Percentiles rank a stretch among this genome's conserved stretches.
phyloP scores from a whole-genome alignment of 2,113 vertebrate genomes.

The Cinclus cinclus region DNA sequence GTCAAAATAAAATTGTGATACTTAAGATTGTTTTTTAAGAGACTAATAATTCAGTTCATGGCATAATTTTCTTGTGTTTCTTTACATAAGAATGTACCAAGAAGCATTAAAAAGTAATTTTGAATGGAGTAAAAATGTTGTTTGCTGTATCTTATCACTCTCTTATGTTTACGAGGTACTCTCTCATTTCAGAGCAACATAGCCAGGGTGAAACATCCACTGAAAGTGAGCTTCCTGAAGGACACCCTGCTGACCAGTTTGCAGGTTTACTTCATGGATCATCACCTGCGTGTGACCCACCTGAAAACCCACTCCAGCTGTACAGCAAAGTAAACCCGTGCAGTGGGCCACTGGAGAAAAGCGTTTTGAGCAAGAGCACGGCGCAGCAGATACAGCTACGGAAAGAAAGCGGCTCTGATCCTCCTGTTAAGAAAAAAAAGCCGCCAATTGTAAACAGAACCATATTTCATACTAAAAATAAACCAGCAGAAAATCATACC shows the following conservation, averaged over 20 bases:
- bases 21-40: neutral
- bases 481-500: conserved; percentile 77
- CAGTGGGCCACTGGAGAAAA: conserved; percentile 53
- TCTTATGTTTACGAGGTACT: neutral
- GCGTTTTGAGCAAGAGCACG: conserved; percentile 70
- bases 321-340: conserved; percentile 76
- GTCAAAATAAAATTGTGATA: neutral
- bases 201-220: conserved; percentile 63
- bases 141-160: neutral
- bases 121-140: neutral
- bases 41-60: neutral
- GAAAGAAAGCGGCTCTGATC: conserved; percentile 59
- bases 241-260: conserved; percentile 87
- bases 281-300: conserved; percentile 90
- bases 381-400: conserved; percentile 54
- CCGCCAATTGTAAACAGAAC: conserved; percentile 92
- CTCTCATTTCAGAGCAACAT: conserved; percentile 66
- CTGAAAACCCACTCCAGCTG: conserved; percentile 90
- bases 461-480: conserved; percentile 89
- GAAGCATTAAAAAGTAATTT: neutral
- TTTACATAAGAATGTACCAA: neutral
- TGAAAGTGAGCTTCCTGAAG: conserved; percentile 81
- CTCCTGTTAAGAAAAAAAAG: conserved; percentile 79
- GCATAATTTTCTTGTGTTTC: neutral
- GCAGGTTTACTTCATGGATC: conserved; percentile 95